phyloP scores from a whole-genome alignment of 2,797 vertebrate species.

The Arrhamphus sclerolepis region DNA sequence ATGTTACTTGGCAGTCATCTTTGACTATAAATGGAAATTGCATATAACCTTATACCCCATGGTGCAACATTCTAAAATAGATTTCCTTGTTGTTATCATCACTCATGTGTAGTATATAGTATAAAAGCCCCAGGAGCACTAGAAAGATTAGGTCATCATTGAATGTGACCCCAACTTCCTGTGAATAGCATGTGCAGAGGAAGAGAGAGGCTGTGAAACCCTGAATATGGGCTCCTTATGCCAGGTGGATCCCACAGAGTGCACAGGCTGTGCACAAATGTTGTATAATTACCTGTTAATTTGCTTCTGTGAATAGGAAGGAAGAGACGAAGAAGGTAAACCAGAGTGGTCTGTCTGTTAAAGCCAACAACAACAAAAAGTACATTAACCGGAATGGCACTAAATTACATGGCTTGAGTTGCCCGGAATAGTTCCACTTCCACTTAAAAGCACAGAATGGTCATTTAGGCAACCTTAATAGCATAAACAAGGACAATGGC shows the following conservation, averaged over 20 bases:
- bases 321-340: constrained; percentile 27
- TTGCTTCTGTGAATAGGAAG: constrained; percentile 47
- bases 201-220: constrained; percentile 63
- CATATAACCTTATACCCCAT: constrained; percentile 10
- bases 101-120: constrained; percentile 30
- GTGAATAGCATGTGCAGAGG: constrained; percentile 65
- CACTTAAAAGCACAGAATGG: constrained; percentile 31
- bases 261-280: constrained; percentile 74
- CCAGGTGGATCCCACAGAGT: constrained; percentile 67
- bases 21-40: constrained; percentile 41
- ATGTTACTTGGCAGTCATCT: constrained; percentile 2
- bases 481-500: not conserved
- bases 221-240: constrained; percentile 30
- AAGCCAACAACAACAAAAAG: constrained; percentile 35
- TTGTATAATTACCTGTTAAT: constrained; percentile 74
- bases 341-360: constrained; percentile 40
- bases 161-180: constrained; percentile 55
- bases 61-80: constrained; percentile 24
- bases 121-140: not conserved
- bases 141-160: constrained; percentile 64
- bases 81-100: constrained; percentile 22
- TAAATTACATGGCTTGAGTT: constrained; percentile 41
- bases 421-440: constrained; percentile 46
- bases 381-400: constrained; percentile 52
- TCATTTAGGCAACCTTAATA: constrained; percentile 18